These are phyloP conservation scores for Pseudomugil gertrudae DNA, from an alignment of 2,797 vertebrate genomes.

Conservation along the genomic window DNA sequence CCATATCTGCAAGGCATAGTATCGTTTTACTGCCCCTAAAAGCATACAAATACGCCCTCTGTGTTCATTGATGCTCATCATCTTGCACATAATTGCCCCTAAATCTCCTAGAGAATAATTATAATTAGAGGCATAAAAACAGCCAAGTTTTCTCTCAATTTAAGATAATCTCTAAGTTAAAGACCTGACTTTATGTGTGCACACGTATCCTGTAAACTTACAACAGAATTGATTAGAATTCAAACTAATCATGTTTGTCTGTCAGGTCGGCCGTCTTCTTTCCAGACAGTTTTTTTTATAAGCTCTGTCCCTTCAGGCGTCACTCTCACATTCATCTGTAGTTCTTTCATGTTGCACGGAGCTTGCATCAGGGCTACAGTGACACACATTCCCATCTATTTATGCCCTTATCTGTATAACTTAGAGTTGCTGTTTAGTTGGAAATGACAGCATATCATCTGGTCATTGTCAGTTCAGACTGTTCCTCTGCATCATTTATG, in stretches of 20 bases:
- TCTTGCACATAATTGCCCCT: neutral
- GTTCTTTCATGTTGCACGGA: slow-evolving; percentile 44
- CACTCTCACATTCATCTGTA: slow-evolving; percentile 35
- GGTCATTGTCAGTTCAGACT: slow-evolving; percentile 17
- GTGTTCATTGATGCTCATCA: neutral
- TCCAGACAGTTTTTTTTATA: slow-evolving; percentile 24
- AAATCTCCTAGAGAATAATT: neutral
- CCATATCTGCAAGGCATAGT: neutral
- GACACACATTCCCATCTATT: slow-evolving; percentile 59
- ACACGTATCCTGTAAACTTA: slow-evolving; percentile 22
- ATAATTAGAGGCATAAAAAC: neutral
- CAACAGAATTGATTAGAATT: slow-evolving; percentile 39
- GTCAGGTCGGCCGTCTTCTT: slow-evolving; percentile 31
- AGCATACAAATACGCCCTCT: neutral
- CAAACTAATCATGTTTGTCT: slow-evolving; percentile 50
- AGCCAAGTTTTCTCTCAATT: neutral
- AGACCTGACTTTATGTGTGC: slow-evolving; percentile 3
- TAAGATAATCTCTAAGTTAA: neutral
- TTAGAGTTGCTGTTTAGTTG: neutral
- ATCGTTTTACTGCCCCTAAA: slow-evolving; percentile 7
- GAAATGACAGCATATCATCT: slow-evolving; percentile 25
- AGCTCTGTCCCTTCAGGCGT: slow-evolving; percentile 43
- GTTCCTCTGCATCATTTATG: slow-evolving; percentile 2
- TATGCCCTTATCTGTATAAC: slow-evolving; percentile 40
- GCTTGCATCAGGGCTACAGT: slow-evolving; percentile 68